Conservation (phyloP, 2,797 vertebrate species). For the Urophycis tenuis region DNA sequence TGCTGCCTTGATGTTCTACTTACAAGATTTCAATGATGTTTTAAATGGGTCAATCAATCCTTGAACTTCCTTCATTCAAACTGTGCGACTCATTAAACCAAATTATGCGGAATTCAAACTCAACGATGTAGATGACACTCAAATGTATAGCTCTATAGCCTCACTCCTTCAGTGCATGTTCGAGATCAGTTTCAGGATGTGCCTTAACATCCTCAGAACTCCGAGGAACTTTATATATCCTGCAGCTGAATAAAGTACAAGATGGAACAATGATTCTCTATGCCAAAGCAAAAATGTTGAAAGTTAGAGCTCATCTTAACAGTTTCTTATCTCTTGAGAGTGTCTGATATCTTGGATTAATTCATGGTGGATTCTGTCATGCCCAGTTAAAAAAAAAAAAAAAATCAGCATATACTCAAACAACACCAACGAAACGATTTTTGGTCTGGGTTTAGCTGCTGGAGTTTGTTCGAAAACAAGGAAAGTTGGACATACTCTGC, state of each 20-base stretch:
- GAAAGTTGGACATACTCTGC: neutral
- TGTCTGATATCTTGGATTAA: neutral
- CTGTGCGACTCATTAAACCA: too few species aligned
- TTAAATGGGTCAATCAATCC: neutral
- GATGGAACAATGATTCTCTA: neutral
- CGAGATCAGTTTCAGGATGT: neutral
- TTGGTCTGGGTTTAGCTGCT: neutral
- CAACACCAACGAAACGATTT: neutral
- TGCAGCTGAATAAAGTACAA: neutral
- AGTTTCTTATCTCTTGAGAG: neutral
- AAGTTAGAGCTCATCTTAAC: neutral
- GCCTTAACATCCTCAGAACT: too few species aligned
- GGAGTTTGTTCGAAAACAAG: neutral
- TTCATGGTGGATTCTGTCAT: neutral
- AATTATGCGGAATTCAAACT: too few species aligned
- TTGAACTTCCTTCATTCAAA: too few species aligned
- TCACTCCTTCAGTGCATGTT: neutral
- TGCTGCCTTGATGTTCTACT: too few species aligned
- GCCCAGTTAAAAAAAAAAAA: neutral
- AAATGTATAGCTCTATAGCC: neutral
- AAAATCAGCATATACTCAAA: neutral
- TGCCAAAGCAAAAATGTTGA: neutral
- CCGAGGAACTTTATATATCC: too few species aligned
- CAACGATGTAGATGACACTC: too few species aligned
- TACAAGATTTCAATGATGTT: neutral